Conservation (phyloP, 2,888 invertebrate genomes). For the Ypsolopha scabrella region DNA sequence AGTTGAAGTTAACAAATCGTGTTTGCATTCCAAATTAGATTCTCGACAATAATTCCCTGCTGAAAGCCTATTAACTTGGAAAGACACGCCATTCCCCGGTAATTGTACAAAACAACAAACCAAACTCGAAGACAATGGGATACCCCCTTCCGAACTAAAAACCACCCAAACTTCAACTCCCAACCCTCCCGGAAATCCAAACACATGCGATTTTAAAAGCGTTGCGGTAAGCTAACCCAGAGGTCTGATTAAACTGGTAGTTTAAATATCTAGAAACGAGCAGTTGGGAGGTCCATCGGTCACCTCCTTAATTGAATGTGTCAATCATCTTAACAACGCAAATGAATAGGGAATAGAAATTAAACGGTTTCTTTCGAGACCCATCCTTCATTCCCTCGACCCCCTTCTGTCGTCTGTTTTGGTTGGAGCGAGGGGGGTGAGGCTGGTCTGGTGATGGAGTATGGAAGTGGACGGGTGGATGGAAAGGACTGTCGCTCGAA, state of each 20-base stretch:
- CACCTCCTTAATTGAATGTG: constrained; percentile 82
- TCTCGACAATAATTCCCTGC: constrained; percentile 21
- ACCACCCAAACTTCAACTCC: constrained; percentile 19
- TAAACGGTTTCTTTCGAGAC: not conserved
- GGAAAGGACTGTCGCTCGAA: constrained; percentile 38
- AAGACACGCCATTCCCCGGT: constrained; percentile 53
- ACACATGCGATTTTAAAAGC: constrained; percentile 4
- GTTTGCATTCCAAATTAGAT: not conserved
- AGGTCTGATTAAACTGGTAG: constrained; percentile 29
- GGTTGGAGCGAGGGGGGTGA: not conserved
- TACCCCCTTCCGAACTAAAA: constrained; percentile 31
- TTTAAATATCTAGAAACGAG: constrained; percentile 43
- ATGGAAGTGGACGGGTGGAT: not conserved
- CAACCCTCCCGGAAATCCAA: constrained; percentile 9
- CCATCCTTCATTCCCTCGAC: not conserved
- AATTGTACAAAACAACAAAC: constrained; percentile 64
- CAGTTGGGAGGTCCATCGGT: constrained; percentile 70
- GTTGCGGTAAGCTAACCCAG: not conserved
- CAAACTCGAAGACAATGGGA: constrained; percentile 50
- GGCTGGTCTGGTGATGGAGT: constrained; percentile 13
- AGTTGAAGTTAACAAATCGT: not conserved
- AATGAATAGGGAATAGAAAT: constrained; percentile 60
- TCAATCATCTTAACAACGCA: constrained; percentile 83
- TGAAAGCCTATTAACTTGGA: constrained; percentile 55
- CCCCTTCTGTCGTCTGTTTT: not conserved